Evolutionary conservation across 1,140 invertebrate genomes (phyloP).

Genomic region (Phymorhynchus buccinoides): DNA sequence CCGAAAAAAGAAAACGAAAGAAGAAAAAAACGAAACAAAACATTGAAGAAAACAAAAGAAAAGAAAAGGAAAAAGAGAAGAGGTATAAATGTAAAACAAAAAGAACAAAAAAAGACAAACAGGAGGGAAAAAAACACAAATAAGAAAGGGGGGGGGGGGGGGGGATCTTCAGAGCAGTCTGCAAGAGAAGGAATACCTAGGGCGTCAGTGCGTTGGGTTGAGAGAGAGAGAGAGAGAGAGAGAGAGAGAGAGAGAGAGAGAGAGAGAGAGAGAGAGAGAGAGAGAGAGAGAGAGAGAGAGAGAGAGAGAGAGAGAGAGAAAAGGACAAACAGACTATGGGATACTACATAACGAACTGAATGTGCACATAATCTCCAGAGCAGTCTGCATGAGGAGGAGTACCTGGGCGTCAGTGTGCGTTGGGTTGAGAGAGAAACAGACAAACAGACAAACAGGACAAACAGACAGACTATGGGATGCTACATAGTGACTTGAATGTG

Average conservation of each 20-base stretch:
- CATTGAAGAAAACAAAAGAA: not conserved
- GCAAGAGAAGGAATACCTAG: not conserved
- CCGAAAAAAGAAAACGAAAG: not conserved
- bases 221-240: conserved; percentile 4
- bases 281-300: conserved; percentile 21
- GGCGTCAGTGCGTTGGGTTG: not conserved
- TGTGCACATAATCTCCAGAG: conserved; percentile 54
- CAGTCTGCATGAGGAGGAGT: conserved; percentile 53
- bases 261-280: not conserved
- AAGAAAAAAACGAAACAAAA: too few relatives aligned
- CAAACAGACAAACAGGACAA: not conserved
- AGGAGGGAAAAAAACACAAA: too few relatives aligned
- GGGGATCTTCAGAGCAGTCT: too few relatives aligned
- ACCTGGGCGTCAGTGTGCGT: conserved; percentile 36
- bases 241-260: not conserved
- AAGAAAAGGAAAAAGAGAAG: not conserved
- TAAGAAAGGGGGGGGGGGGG: too few relatives aligned
- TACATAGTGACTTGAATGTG: not conserved
- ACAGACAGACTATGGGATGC: too few relatives aligned
- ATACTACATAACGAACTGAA: too few relatives aligned
- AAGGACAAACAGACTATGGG: not conserved
- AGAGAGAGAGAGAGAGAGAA: not conserved
- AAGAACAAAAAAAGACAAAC: not conserved
- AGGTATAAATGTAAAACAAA: not conserved
- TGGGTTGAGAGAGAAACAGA: conserved; percentile 28